phyloP scores from a whole-genome alignment of 2,888 invertebrate species.

The Ctena decussata region DNA sequence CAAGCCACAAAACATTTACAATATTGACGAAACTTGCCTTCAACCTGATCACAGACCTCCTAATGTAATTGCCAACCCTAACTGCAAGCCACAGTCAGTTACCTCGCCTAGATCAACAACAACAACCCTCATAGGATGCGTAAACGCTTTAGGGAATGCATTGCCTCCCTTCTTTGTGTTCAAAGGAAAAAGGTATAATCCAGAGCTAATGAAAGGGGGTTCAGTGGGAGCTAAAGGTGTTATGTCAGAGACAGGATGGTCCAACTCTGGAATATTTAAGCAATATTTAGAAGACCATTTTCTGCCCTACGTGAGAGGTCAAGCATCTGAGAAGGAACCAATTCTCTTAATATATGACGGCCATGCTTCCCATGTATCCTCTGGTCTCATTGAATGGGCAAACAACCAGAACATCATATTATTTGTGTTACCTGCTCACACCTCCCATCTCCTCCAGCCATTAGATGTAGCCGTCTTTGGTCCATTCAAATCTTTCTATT shows the following conservation, averaged over 20 bases:
- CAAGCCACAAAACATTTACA: conserved; percentile 5
- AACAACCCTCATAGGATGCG: conserved; percentile 20
- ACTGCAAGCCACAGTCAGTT: not conserved
- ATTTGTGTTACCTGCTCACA: conserved; percentile 41
- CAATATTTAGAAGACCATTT: not conserved
- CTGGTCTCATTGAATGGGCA: conserved; percentile 46
- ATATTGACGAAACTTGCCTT: conserved; percentile 23
- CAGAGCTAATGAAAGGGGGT: not conserved
- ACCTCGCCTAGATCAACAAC: conserved; percentile 14
- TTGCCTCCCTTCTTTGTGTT: conserved; percentile 32
- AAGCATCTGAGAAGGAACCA: not conserved
- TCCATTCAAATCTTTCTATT: no score
- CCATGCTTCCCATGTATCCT: conserved; percentile 12
- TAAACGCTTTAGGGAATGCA: conserved; percentile 19
- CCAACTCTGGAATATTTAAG: conserved; percentile 16
- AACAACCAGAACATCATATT: conserved; percentile 19
- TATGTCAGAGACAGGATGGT: conserved; percentile 18
- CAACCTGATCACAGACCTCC: conserved; percentile 1
- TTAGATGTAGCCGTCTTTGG: no score
- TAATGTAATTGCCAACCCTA: not conserved
- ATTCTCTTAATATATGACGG: not conserved
- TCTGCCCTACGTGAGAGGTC: not conserved
- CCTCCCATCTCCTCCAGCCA: conserved; percentile 46
- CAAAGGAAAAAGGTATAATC: conserved; percentile 7
- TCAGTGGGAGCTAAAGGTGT: not conserved